Evolutionary conservation across 2,888 invertebrate species (phyloP).

Genomic region (Platycheirus albimanus): DNA sequence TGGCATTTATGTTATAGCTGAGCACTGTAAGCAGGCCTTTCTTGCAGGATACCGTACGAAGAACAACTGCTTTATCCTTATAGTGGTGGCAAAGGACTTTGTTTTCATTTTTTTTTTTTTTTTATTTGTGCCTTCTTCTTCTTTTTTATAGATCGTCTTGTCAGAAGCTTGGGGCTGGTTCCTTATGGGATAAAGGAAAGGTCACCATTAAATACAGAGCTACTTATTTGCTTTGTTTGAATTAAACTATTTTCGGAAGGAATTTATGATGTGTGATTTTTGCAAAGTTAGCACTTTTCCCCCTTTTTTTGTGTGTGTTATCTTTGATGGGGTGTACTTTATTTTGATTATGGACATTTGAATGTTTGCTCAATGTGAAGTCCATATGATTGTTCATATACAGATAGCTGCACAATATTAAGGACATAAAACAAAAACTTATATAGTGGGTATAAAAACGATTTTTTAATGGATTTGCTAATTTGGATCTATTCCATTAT

Average conservation of each 20-base stretch:
- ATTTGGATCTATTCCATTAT: too few species aligned
- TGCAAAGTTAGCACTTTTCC: slow-evolving; percentile 74
- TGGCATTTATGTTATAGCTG: slow-evolving; percentile 61
- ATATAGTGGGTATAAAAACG: too few species aligned
- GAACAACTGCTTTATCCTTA: slow-evolving; percentile 42
- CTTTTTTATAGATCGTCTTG: slow-evolving; percentile 15
- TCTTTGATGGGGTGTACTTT: neutral
- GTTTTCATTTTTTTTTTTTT: slow-evolving; percentile 26
- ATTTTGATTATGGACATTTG: neutral
- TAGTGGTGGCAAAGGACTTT: slow-evolving; percentile 28
- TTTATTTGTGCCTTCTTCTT: too few species aligned
- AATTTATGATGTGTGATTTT: slow-evolving; percentile 69
- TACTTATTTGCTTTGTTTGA: slow-evolving; percentile 70
- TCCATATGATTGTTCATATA: too few species aligned
- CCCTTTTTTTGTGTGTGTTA: neutral
- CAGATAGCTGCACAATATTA: too few species aligned
- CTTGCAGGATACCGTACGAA: slow-evolving; percentile 39
- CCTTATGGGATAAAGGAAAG: slow-evolving; percentile 45
- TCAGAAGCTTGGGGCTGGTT: slow-evolving; percentile 49
- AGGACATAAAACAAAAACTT: too few species aligned
- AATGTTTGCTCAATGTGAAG: too few species aligned
- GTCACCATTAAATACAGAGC: slow-evolving; percentile 62
- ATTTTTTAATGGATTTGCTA: too few species aligned
- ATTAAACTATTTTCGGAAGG: slow-evolving; percentile 57
- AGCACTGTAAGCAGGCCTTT: slow-evolving; percentile 41